phyloP scores from a whole-genome alignment of 2,113 vertebrate species.

The Cromileptes altivelis region DNA sequence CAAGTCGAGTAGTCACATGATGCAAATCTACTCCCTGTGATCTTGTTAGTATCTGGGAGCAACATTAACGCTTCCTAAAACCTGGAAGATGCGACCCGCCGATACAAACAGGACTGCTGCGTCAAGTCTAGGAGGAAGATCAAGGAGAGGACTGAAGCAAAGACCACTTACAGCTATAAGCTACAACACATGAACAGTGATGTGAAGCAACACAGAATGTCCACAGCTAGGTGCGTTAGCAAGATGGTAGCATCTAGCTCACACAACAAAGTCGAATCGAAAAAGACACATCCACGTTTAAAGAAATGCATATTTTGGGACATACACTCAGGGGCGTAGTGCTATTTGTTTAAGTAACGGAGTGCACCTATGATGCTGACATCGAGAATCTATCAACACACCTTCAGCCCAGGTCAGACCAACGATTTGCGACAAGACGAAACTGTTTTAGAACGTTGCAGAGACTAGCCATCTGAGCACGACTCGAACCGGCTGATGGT shows the following conservation, averaged over 20 bases:
- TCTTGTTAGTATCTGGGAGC: slow-evolving; percentile 52
- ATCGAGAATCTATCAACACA: no score
- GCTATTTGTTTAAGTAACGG: no score
- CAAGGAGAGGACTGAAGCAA: slow-evolving; percentile 25
- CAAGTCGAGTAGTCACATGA: slow-evolving; percentile 78
- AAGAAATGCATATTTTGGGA: neutral
- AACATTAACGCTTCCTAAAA: slow-evolving; percentile 52
- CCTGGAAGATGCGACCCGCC: slow-evolving; percentile 42
- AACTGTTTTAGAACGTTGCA: no score
- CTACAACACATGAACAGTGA: slow-evolving; percentile 56
- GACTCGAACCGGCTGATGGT: no score
- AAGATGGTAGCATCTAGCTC: slow-evolving; percentile 8
- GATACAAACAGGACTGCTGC: slow-evolving; percentile 35
- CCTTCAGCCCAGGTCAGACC: no score
- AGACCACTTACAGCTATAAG: slow-evolving; percentile 34
- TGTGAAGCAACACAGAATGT: neutral
- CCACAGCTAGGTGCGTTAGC: neutral
- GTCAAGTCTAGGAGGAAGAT: slow-evolving; percentile 52
- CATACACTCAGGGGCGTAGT: no score
- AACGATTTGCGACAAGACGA: no score
- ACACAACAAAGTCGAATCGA: neutral
- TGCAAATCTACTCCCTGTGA: slow-evolving; percentile 59
- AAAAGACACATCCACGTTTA: slow-evolving; percentile 22
- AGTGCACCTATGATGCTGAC: no score
- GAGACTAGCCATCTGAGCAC: no score